Evolutionary conservation across 2,113 vertebrate genomes (phyloP), one percentile per base, ranked within the genome.

Genomic region (Oxygymnocypris stewartii): DNA sequence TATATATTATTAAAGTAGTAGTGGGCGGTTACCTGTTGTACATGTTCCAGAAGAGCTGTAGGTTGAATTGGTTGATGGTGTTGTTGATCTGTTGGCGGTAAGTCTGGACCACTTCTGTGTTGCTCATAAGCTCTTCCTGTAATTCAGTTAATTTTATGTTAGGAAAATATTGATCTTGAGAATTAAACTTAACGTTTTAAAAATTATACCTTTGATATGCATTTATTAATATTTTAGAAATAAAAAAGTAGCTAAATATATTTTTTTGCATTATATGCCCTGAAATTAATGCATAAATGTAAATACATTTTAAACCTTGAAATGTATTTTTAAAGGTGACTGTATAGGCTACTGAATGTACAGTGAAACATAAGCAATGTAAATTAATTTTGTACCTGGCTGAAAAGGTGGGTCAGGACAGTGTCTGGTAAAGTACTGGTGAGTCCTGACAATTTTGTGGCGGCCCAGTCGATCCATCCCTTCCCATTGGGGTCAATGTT

Each of bases 21-120:
- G 18, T 71, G 63, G 18, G 16, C 4, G 7, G 10, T 82, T 89
- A 99, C 98, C 98, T 95, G 91, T 99, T 99, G 94, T 99, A 99
- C 97, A 99, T 97, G 93, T 97, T 98, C 97, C 97, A 98, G 95
- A 99, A 99, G 78, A 99, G 98, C 93, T 99, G 98, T 92, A 99
- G 95, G 92, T 99, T 99, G 94, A 95, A 97, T 93, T 98, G 97
- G 94, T 99, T 99, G 91, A 99, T 88, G 71, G 94, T 95, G 2
- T 95, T 98, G 89, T 94, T 93, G 0, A 99, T 99, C 94, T 99
- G 97, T 92, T 99, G 97, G 84, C 97, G 91, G 91, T 98, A 99
- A 89, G 96, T 98, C 94, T 99, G 98, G 88, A 99, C 97, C 89
- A 99, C 92, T 89, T 99, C 98, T 0, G 97, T 97, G 94, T 97